Conservation (phyloP, 1,140 invertebrate species). For the Micrasema longulum region DNA sequence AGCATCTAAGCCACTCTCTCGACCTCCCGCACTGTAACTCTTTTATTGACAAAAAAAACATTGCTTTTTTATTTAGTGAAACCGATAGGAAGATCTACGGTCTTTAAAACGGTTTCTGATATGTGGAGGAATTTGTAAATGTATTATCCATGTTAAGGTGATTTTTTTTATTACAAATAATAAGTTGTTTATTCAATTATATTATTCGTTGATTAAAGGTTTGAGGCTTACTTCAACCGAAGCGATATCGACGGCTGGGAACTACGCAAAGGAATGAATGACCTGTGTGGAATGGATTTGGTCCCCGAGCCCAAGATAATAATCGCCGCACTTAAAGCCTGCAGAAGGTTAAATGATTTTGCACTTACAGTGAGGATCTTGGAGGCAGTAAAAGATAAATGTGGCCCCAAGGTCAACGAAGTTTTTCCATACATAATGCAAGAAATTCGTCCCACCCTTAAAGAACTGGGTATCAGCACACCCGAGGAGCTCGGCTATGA, state of each 20-base stretch:
- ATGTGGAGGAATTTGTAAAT: no score
- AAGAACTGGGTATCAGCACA: constrained; percentile 93
- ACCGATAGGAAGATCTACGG: no score
- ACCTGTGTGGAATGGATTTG: constrained; percentile 88
- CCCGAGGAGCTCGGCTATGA: constrained; percentile 97
- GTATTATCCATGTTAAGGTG: no score
- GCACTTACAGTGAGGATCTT: constrained; percentile 92
- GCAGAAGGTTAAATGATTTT: constrained; percentile 94
- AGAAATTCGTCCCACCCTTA: constrained; percentile 92
- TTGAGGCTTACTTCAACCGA: constrained; percentile 88
- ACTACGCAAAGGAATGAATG: constrained; percentile 88
- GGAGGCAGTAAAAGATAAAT: constrained; percentile 92
- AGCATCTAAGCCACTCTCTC: constrained; percentile 4
- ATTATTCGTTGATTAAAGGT: constrained; percentile 74
- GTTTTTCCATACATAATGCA: constrained; percentile 94
- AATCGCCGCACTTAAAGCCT: constrained; percentile 91
- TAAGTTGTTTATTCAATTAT: no score
- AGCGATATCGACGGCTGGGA: constrained; percentile 97
- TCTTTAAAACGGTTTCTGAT: no score
- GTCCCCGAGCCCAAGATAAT: constrained; percentile 96
- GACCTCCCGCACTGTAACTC: no score
- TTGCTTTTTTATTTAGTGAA: no score
- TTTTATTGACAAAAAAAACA: no score
- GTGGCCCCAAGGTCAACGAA: constrained; percentile 80
- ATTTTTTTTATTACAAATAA: no score